phyloP scores from a whole-genome alignment of 2,113 vertebrate genomes.

The Sitta europaea region DNA sequence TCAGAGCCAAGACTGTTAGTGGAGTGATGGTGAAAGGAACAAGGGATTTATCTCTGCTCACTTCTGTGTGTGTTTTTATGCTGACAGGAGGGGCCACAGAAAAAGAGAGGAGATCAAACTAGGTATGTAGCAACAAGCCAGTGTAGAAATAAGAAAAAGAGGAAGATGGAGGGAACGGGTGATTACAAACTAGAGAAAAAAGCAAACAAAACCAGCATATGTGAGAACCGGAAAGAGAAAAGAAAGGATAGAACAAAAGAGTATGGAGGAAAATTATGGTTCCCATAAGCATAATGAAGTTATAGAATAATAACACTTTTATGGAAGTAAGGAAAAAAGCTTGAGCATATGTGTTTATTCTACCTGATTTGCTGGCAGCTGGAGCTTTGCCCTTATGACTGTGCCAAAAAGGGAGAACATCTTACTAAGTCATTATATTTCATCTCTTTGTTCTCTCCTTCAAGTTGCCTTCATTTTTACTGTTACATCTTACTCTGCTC shows the following conservation, averaged over 20 bases:
- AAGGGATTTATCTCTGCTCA: not conserved
- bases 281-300: not conserved
- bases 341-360: not conserved
- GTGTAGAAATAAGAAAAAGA: not conserved
- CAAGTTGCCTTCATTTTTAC: not conserved
- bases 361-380: not conserved
- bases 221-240: not conserved
- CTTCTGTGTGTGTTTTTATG: not conserved
- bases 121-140: not conserved
- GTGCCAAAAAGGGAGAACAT: not conserved
- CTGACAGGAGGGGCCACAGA: not conserved
- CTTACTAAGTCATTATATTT: not conserved
- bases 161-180: rapidly evolving
- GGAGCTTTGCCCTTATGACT: not conserved
- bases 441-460: not conserved
- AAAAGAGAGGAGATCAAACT: not conserved
- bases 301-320: not conserved
- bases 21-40: not conserved
- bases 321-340: not conserved
- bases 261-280: not conserved
- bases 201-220: not conserved
- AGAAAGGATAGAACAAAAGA: not conserved
- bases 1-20: not conserved
- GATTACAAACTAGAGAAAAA: not conserved
- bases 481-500: not conserved